Percentiles rank a stretch among this genome's conserved stretches.
phyloP scores from a whole-genome alignment of 2,797 vertebrate genomes.

The Acipenser oxyrinchus region DNA sequence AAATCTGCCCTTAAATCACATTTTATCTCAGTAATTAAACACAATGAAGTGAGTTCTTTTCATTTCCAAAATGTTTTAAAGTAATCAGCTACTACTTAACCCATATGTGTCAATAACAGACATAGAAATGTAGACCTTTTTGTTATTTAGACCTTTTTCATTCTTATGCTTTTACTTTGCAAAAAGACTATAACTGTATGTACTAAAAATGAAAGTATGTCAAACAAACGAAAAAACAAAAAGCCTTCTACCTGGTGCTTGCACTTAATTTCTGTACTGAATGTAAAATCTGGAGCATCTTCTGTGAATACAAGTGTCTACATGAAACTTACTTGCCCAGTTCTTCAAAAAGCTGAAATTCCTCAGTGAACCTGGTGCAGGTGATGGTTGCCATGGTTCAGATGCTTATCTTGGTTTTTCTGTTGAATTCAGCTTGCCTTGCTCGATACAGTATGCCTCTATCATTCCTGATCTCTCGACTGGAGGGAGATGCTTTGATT shows the following conservation, averaged over 20 bases:
- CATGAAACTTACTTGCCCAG: slow-evolving; percentile 87
- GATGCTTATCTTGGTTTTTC: slow-evolving; percentile 13
- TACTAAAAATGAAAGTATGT: not conserved
- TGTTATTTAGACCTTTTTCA: not conserved
- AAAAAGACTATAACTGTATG: not conserved
- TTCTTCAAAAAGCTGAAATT: slow-evolving; percentile 96
- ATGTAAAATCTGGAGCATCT: not conserved
- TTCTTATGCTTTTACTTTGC: not conserved
- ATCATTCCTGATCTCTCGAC: slow-evolving; percentile 27
- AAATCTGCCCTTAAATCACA: too few species aligned
- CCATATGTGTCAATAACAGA: too few species aligned
- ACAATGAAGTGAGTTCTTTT: too few species aligned
- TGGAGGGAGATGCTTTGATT: slow-evolving; percentile 57
- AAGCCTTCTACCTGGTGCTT: not conserved
- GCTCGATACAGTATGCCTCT: slow-evolving; percentile 14
- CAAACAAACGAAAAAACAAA: not conserved
- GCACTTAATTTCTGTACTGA: not conserved
- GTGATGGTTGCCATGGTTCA: slow-evolving; percentile 90
- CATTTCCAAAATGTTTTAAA: too few species aligned
- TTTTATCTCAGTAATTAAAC: too few species aligned
- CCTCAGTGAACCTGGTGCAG: slow-evolving; percentile 95
- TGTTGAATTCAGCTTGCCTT: slow-evolving; percentile 10
- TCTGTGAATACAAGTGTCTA: not conserved
- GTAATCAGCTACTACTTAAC: too few species aligned
- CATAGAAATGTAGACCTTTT: not conserved